phyloP scores from a whole-genome alignment of 1,140 invertebrate genomes.

The Hesperophylax magnus region DNA sequence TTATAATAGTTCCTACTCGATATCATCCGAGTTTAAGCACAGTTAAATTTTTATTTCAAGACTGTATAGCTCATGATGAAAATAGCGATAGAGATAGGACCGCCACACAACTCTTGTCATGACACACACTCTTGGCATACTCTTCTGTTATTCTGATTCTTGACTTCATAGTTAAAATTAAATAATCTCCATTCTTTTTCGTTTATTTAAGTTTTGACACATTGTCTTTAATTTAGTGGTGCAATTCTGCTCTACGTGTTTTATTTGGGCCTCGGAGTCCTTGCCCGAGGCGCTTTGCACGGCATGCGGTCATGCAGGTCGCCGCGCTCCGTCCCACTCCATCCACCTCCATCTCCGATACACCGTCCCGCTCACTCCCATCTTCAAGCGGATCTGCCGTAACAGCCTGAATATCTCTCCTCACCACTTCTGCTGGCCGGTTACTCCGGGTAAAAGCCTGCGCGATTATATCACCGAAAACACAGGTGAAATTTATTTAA shows the following conservation, averaged over 20 bases:
- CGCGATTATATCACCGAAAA: conserved; percentile 21
- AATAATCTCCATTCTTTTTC: too few species aligned
- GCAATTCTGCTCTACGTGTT: not conserved
- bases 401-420: conserved; percentile 4
- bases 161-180: too few species aligned
- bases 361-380: conserved; percentile 4
- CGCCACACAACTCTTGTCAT: too few species aligned
- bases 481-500: conserved; percentile 24
- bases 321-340: conserved; percentile 20
- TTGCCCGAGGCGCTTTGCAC: conserved; percentile 33
- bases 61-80: too few species aligned
- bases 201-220: not conserved
- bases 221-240: conserved; percentile 11
- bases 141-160: too few species aligned
- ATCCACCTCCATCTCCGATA: not conserved
- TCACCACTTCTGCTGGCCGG: not conserved
- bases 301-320: conserved; percentile 38
- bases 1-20: too few species aligned
- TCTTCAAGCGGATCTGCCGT: conserved; percentile 12
- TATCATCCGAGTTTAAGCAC: too few species aligned
- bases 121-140: too few species aligned
- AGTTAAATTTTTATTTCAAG: too few species aligned
- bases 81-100: too few species aligned
- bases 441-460: not conserved
- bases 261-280: conserved; percentile 38